Conservation (phyloP, 2,888 invertebrate genomes). For the Pollenia amentaria region DNA sequence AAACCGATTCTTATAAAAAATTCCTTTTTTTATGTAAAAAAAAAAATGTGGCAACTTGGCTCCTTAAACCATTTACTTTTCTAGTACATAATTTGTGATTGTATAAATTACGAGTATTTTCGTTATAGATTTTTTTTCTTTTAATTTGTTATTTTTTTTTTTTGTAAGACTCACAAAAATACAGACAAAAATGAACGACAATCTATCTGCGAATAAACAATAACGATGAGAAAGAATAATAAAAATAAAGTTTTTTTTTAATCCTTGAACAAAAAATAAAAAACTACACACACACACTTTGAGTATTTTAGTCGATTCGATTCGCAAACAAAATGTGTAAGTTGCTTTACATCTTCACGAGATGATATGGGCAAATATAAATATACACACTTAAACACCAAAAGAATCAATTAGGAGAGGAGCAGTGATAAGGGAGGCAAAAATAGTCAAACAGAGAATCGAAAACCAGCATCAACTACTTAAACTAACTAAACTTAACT, state of each 20-base stretch:
- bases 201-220: conserved; percentile 61
- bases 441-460: conserved; percentile 48
- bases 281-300: conserved; percentile 36
- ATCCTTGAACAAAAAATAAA: conserved; percentile 47
- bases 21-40: background rate
- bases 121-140: conserved; percentile 52
- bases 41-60: conserved; percentile 23
- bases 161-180: conserved; percentile 27
- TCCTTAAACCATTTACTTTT: background rate
- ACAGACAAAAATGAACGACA: conserved; percentile 59
- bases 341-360: conserved; percentile 55
- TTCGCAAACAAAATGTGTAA: conserved; percentile 36
- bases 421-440: background rate
- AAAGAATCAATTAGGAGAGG: background rate
- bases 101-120: conserved; percentile 49
- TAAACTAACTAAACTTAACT: conserved; percentile 48
- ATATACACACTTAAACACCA: conserved; percentile 6
- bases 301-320: background rate
- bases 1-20: background rate
- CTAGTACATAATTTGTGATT: conserved; percentile 42
- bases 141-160: conserved; percentile 56
- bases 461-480: conserved; percentile 54
- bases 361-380: conserved; percentile 46
- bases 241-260: conserved; percentile 59
- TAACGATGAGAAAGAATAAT: conserved; percentile 47